Evolutionary conservation across 1,140 invertebrate genomes (phyloP), one percentile per base, ranked within the genome.

Genomic region (Artemia franciscana): DNA sequence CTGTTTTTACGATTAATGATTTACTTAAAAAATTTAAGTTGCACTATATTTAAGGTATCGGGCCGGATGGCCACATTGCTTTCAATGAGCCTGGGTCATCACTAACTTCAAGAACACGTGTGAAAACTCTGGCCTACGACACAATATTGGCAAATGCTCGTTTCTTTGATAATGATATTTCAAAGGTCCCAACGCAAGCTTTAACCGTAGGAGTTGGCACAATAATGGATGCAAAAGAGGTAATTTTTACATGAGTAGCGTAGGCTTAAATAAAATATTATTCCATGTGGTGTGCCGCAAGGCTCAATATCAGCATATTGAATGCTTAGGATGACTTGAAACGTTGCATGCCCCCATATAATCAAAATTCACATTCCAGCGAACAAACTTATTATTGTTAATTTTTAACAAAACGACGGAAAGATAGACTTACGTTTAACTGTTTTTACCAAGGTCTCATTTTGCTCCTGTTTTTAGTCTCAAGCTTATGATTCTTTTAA

Each of bases 21-120:
- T n/a, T n/a, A n/a, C n/a, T n/a, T n/a, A n/a, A n/a, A n/a, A n/a
- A n/a, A n/a, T n/a, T n/a, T n/a, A n/a, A n/a, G n/a, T n/a, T n/a
- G n/a, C 60, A 24, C 12, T n/a, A 60, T 27, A 39, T 64, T 66
- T 27, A 58, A 24, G 87, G 91, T 58, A 95, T 97, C 73, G 93
- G 93, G 7, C 90, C 91, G n/a, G 95, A 99, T 78, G 95, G 95
- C 7, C 95, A 99, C 73, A 95, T 99, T 72, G 95, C 95, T 5
- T 99, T 98, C 74, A 99, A 99, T 75, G 95, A 98, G 73, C 95
- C 95, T 5, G 95, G 81, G 15, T 78, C 74, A 18, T 80, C 78
- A 69, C 68, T 81, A 58, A 72, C 74, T n/a, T 80, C 78, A 5
- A 26, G 92, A 64, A 99, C 95, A 2, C 79, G 94, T 67, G 85